These are phyloP conservation scores for Ceratoteleas bidentatus DNA, from an alignment of 1,140 invertebrate species.

Conservation along the genomic window DNA sequence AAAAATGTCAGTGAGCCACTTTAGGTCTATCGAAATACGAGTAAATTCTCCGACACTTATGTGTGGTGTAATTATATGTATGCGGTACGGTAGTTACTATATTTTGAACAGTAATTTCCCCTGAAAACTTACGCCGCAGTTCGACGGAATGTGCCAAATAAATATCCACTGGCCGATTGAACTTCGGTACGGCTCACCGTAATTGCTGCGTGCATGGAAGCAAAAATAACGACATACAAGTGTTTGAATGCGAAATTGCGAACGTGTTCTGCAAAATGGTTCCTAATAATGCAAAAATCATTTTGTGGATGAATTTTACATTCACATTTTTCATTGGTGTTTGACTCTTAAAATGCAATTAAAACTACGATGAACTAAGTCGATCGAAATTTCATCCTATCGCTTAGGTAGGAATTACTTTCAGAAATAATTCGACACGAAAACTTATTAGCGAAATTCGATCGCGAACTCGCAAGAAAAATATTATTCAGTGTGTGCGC, in stretches of 20 bases:
- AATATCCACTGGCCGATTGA: conserved; percentile 42
- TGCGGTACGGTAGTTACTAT: conserved; percentile 15
- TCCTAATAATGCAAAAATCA: conserved; percentile 19
- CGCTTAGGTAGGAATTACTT: too few relatives aligned
- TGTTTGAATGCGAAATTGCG: conserved; percentile 28
- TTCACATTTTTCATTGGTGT: too few relatives aligned
- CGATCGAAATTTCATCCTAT: too few relatives aligned
- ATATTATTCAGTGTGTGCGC: conserved; percentile 4
- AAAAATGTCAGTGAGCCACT: too few relatives aligned
- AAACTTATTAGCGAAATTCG: too few relatives aligned
- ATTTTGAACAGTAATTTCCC: conserved; percentile 28
- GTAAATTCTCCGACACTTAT: not conserved
- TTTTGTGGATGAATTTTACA: not conserved
- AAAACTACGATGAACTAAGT: too few relatives aligned
- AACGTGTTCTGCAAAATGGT: conserved; percentile 9
- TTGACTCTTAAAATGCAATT: too few relatives aligned
- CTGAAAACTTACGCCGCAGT: conserved; percentile 32
- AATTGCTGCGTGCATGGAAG: conserved; percentile 9
- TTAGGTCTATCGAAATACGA: too few relatives aligned
- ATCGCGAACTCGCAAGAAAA: not conserved
- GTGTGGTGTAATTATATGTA: conserved; percentile 6
- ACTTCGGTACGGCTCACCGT: conserved; percentile 34
- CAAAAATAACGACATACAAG: conserved; percentile 20
- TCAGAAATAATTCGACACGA: too few relatives aligned
- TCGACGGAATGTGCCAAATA: conserved; percentile 37